These are phyloP conservation scores for Acromyrmex heyeri DNA, from an alignment of 1,140 invertebrate species.

Conservation along the genomic window DNA sequence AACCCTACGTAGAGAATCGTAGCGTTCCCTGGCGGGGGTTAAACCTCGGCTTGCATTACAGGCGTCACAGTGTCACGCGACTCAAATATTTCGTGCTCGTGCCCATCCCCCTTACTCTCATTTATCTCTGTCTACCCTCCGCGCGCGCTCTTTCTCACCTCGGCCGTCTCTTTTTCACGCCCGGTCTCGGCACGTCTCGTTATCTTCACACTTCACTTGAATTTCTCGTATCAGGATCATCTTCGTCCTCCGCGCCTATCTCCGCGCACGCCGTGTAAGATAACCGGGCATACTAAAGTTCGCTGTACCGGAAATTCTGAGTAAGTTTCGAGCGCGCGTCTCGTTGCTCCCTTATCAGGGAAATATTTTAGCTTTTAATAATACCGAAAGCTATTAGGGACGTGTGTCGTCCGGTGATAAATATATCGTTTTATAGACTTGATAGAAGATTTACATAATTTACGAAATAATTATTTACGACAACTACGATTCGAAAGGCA, in stretches of 20 bases:
- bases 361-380: slow-evolving; percentile 50
- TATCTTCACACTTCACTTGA: slow-evolving; percentile 65
- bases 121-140: slow-evolving; percentile 56
- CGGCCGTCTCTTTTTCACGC: slow-evolving; percentile 47
- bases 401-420: background rate
- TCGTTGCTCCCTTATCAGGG: slow-evolving; percentile 48
- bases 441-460: background rate
- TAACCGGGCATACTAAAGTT: slow-evolving; percentile 51
- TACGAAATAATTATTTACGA: background rate
- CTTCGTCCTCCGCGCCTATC: slow-evolving; percentile 55
- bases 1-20: background rate
- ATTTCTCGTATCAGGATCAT: slow-evolving; percentile 65
- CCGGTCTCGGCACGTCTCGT: slow-evolving; percentile 39
- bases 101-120: slow-evolving; percentile 34
- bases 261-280: slow-evolving; percentile 35
- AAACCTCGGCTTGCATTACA: slow-evolving; percentile 59
- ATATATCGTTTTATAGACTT: background rate
- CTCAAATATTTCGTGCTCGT: slow-evolving; percentile 56
- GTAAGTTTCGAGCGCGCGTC: slow-evolving; percentile 48
- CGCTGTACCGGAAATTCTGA: slow-evolving; percentile 54
- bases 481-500: background rate
- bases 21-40: slow-evolving; percentile 10
- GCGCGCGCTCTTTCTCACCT: slow-evolving; percentile 19
- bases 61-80: slow-evolving; percentile 60
- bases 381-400: background rate